These are phyloP conservation scores for Hemitrygon akajei DNA, from an alignment of 2,797 vertebrate genomes.

Conservation along the genomic window DNA sequence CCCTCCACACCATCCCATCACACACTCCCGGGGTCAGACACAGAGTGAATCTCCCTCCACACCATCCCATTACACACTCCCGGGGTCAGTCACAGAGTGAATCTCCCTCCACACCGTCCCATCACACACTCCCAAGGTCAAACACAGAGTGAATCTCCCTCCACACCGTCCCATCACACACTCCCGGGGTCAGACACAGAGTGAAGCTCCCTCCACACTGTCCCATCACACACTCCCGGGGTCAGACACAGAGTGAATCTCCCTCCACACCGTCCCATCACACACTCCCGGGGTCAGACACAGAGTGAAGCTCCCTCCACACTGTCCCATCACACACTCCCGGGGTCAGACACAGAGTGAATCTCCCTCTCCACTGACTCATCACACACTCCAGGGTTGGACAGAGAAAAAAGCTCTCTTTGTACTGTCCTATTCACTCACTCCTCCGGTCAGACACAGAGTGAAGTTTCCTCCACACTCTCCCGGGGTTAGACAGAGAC, in stretches of 20 bases:
- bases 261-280: not conserved
- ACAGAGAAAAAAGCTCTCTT: not conserved
- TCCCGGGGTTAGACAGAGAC: not conserved
- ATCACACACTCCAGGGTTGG: too few relatives aligned
- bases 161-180: not conserved
- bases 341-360: not conserved
- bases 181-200: not conserved
- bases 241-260: not conserved
- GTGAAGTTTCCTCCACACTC: too few relatives aligned
- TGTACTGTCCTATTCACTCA: not conserved
- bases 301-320: not conserved
- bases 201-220: not conserved
- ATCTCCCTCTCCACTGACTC: not conserved
- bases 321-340: not conserved
- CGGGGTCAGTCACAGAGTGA: not conserved
- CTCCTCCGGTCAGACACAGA: not conserved
- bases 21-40: not conserved
- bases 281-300: not conserved
- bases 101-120: not conserved
- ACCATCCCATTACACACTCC: not conserved
- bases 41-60: not conserved
- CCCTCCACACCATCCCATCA: not conserved
- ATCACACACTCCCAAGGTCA: not conserved
- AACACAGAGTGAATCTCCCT: not conserved
- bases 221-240: not conserved